A percentile compares a stretch with the other conserved stretches of the same genome.
These are phyloP conservation scores for Trachelus troglodyta DNA, from an alignment of 2,888 invertebrate species.

Conservation along the genomic window DNA sequence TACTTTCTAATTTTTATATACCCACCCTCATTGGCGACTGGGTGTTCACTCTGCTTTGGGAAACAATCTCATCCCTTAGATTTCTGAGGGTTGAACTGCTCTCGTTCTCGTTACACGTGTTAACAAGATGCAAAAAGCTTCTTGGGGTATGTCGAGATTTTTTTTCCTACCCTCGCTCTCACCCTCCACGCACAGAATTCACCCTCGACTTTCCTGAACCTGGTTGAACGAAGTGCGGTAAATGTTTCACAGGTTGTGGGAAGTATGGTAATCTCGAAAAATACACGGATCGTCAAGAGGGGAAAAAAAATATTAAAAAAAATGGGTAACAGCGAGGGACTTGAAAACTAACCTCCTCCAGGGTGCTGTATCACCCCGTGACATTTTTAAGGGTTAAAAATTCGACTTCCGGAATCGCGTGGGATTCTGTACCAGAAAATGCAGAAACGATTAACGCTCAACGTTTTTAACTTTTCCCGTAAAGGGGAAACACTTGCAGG, in stretches of 20 bases:
- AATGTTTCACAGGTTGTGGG: slow-evolving; percentile 31
- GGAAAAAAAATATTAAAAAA: neutral
- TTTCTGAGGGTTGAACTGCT: neutral
- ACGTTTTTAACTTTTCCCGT: neutral
- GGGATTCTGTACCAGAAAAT: neutral
- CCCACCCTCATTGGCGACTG: neutral
- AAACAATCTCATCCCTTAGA: neutral
- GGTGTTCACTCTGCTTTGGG: neutral
- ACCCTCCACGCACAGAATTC: neutral
- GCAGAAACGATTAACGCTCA: neutral
- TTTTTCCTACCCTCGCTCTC: neutral
- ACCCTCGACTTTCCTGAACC: neutral
- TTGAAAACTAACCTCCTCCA: neutral
- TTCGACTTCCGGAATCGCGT: neutral
- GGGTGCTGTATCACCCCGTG: neutral
- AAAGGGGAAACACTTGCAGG: neutral
- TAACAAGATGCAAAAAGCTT: slow-evolving; percentile 22
- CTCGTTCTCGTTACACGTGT: slow-evolving; percentile 15
- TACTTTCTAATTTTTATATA: neutral
- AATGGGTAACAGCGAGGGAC: neutral
- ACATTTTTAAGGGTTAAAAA: neutral
- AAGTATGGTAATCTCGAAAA: slow-evolving; percentile 26
- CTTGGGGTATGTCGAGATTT: neutral
- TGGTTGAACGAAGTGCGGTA: slow-evolving; percentile 3
- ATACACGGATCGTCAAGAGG: neutral